Conservation (phyloP, 1,140 invertebrate species). For the Micrasema longulum region DNA sequence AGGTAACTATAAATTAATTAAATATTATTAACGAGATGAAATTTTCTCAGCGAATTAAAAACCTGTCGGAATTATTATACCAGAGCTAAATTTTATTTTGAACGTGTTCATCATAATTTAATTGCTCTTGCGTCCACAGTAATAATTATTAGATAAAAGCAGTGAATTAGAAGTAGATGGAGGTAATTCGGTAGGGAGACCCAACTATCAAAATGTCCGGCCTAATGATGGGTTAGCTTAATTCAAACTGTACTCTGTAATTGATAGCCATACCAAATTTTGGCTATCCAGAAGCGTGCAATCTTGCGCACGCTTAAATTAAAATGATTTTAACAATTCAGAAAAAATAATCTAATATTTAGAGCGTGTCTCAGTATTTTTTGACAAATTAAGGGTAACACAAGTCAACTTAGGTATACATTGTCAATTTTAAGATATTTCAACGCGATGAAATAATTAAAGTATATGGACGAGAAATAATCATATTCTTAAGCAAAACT, state of each 20-base stretch:
- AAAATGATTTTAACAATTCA: no score
- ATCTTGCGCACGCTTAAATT: no score
- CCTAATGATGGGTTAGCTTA: conserved; percentile 27
- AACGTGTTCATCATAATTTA: conserved; percentile 32
- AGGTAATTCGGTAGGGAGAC: conserved; percentile 32
- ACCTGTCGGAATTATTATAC: conserved; percentile 1
- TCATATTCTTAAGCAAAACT: no score
- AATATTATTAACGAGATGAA: no score
- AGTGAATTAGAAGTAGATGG: conserved; percentile 16
- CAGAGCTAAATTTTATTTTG: conserved; percentile 5
- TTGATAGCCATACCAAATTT: conserved; percentile 28
- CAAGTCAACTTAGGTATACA: background rate
- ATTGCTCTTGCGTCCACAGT: background rate
- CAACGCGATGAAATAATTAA: background rate
- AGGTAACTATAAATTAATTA: no score
- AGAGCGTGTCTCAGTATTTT: background rate
- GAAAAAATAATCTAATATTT: background rate
- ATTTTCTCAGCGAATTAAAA: no score
- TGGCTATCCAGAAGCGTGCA: background rate
- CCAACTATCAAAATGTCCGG: conserved; percentile 12
- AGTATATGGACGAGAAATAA: background rate
- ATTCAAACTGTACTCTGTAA: conserved; percentile 23
- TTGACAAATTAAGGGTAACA: background rate
- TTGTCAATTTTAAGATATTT: background rate
- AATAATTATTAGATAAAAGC: conserved; percentile 3